A percentile compares a stretch with the other conserved stretches of the same genome.
phyloP scores from a whole-genome alignment of 2,888 invertebrate genomes.

The Clistopyga incitator region DNA sequence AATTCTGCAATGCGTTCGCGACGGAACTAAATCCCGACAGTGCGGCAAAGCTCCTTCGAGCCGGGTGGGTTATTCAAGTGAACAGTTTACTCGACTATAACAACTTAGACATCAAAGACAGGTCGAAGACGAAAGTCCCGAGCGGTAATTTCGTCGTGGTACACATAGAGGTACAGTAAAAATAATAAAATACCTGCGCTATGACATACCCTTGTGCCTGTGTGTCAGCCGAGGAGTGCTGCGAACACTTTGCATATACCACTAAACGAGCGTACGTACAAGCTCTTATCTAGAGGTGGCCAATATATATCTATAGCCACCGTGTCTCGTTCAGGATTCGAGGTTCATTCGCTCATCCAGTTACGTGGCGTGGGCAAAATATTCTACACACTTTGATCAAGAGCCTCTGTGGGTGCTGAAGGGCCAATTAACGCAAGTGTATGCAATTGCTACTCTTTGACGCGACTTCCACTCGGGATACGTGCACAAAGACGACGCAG shows the following conservation, averaged over 20 bases:
- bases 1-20: not conserved
- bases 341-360: conserved; percentile 16
- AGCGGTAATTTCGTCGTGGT: conserved; percentile 57
- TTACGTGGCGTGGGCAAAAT: conserved; percentile 18
- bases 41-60: conserved; percentile 4
- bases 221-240: conserved; percentile 28
- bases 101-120: conserved; percentile 56
- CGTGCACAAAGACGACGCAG: not conserved
- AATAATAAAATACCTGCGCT: conserved; percentile 41
- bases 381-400: conserved; percentile 48
- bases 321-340: conserved; percentile 8
- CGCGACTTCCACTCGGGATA: not conserved
- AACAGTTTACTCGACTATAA: conserved; percentile 56
- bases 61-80: conserved; percentile 39
- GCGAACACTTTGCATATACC: conserved; percentile 57
- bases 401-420: conserved; percentile 10
- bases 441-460: conserved; percentile 51
- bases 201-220: not conserved
- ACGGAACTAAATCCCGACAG: conserved; percentile 16
- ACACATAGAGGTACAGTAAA: conserved; percentile 28
- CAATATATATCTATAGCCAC: conserved; percentile 26
- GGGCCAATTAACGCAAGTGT: conserved; percentile 59
- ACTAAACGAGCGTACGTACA: conserved; percentile 42
- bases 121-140: conserved; percentile 19
- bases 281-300: conserved; percentile 21